These are phyloP conservation scores for Coelogynopora nodosa DNA, from an alignment of 2,888 invertebrate species.

Conservation along the genomic window DNA sequence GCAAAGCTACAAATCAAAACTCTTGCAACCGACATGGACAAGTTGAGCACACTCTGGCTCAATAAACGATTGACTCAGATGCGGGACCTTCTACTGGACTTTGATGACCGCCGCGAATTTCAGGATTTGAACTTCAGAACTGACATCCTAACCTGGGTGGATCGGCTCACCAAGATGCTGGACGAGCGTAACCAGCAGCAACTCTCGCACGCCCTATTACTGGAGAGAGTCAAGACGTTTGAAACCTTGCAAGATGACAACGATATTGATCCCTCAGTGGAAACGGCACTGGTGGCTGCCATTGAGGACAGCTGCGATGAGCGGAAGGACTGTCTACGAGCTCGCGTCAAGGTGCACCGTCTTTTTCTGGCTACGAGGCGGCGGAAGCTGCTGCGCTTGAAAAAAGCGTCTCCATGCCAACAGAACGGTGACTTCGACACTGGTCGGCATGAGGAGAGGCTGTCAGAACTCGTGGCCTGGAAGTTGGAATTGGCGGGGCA, in stretches of 20 bases:
- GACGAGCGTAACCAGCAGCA: background rate
- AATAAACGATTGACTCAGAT: too few species aligned
- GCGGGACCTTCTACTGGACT: too few species aligned
- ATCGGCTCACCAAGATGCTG: background rate
- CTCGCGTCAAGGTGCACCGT: background rate
- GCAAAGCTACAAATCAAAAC: background rate
- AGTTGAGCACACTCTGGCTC: background rate
- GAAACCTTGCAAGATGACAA: background rate
- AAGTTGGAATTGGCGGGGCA: background rate
- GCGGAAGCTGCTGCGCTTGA: too few species aligned
- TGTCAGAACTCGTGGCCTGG: background rate
- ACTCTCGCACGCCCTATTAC: background rate
- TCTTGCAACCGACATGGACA: background rate
- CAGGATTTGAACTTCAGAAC: background rate
- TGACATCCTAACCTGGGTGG: background rate
- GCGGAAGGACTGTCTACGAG: background rate
- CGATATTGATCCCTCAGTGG: background rate
- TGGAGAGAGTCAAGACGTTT: background rate
- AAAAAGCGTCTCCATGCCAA: too few species aligned
- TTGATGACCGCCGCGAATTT: too few species aligned
- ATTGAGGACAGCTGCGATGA: background rate
- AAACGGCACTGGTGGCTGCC: background rate
- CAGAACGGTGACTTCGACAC: too few species aligned
- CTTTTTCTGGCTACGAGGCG: too few species aligned
- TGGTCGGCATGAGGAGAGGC: background rate